phyloP scores from a whole-genome alignment of 2,888 invertebrate species.

The Dusona sp. region DNA sequence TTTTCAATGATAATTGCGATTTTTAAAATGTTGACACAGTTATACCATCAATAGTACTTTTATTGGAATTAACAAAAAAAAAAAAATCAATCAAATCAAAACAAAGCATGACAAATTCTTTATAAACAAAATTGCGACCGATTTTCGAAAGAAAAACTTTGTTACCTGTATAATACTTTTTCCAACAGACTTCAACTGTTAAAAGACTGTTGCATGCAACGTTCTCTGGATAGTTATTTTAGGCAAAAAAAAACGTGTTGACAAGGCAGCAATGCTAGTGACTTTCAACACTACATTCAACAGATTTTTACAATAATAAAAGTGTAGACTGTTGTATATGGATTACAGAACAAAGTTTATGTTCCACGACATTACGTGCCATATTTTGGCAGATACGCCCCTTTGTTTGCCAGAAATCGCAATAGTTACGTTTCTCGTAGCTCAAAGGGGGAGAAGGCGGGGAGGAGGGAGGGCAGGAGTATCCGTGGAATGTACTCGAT shows the following conservation, averaged over 20 bases:
- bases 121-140: too few species aligned
- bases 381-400: not conserved
- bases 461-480: slow-evolving; percentile 40
- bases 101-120: too few species aligned
- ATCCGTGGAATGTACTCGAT: slow-evolving; percentile 80
- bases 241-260: not conserved
- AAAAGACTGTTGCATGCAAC: not conserved
- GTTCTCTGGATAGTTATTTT: not conserved
- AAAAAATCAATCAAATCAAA: too few species aligned
- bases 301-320: not conserved
- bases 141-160: too few species aligned
- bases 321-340: not conserved
- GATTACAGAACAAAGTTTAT: not conserved
- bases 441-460: not conserved
- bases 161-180: too few species aligned
- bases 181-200: too few species aligned
- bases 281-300: not conserved
- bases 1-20: too few species aligned
- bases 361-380: not conserved
- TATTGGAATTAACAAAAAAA: not conserved
- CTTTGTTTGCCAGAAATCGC: not conserved
- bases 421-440: slow-evolving; percentile 43
- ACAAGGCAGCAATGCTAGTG: not conserved
- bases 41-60: not conserved
- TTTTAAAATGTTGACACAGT: too few species aligned